These are phyloP conservation scores for Lithobius niger DNA, from an alignment of 1,140 invertebrate species.

Conservation along the genomic window DNA sequence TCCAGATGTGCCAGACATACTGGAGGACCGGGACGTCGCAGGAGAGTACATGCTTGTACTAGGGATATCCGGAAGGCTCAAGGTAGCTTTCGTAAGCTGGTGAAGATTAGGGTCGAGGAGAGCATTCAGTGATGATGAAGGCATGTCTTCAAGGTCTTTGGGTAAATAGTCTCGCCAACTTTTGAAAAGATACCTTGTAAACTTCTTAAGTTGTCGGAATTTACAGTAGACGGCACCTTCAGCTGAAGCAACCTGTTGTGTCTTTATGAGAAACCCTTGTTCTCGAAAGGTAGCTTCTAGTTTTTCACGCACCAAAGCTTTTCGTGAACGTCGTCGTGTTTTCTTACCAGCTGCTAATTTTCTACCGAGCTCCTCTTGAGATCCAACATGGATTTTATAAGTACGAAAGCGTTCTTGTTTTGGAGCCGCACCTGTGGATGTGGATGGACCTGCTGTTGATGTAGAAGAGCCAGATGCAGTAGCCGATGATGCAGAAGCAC, in stretches of 20 bases:
- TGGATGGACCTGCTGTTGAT: slow-evolving; percentile 9
- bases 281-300: slow-evolving; percentile 83
- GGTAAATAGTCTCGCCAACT: slow-evolving; percentile 88
- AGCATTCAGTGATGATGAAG: not conserved
- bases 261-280: slow-evolving; percentile 82
- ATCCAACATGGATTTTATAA: slow-evolving; percentile 13
- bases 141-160: not conserved
- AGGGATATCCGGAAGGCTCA: not conserved
- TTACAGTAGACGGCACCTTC: slow-evolving; percentile 88
- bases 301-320: slow-evolving; percentile 69
- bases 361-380: slow-evolving; percentile 32
- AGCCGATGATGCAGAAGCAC: slow-evolving; percentile 9
- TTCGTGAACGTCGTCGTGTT: slow-evolving; percentile 50
- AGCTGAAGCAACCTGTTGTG: slow-evolving; percentile 76
- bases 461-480: slow-evolving; percentile 9
- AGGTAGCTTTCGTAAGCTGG: not conserved
- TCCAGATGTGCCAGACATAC: not conserved
- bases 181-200: slow-evolving; percentile 76
- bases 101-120: not conserved
- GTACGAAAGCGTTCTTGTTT: not conserved
- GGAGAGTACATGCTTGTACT: not conserved
- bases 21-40: not conserved
- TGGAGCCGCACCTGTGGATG: slow-evolving; percentile 10
- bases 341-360: slow-evolving; percentile 29
- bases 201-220: slow-evolving; percentile 77